These are phyloP conservation scores for Apoda limacodes DNA, from an alignment of 2,888 invertebrate genomes.

Conservation along the genomic window DNA sequence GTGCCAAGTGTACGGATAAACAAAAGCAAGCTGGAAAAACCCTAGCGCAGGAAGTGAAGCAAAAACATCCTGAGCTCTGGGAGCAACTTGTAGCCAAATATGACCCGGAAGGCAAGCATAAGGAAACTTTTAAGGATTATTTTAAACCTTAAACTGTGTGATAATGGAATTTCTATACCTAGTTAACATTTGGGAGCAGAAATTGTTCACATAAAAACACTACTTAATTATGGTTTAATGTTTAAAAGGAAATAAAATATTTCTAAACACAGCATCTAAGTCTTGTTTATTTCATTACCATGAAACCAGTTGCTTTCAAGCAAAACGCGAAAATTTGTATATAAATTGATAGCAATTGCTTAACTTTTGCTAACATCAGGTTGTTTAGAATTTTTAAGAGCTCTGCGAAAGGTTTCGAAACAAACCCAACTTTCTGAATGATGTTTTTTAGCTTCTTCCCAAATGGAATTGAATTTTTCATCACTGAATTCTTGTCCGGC, in stretches of 20 bases:
- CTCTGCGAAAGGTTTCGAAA: conserved; percentile 59
- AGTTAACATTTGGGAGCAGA: too few species aligned
- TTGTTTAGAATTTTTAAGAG: conserved; percentile 25
- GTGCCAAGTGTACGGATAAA: conserved; percentile 76
- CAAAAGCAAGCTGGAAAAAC: conserved; percentile 73
- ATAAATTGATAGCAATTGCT: not conserved
- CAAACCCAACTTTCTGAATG: conserved; percentile 66
- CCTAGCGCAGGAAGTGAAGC: conserved; percentile 69
- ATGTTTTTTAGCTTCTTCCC: conserved; percentile 57
- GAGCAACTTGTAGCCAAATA: conserved; percentile 60
- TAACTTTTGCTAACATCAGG: not conserved
- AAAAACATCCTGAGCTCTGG: conserved; percentile 67
- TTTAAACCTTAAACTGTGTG: conserved; percentile 27
- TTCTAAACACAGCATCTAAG: too few species aligned
- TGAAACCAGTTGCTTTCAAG: too few species aligned
- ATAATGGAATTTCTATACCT: too few species aligned
- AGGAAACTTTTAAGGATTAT: conserved; percentile 43
- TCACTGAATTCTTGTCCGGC: conserved; percentile 59
- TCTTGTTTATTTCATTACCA: conserved; percentile 2
- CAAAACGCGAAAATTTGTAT: too few species aligned
- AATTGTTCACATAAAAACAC: too few species aligned
- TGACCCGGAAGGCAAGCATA: conserved; percentile 72
- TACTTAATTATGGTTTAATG: too few species aligned
- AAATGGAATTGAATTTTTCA: conserved; percentile 54
- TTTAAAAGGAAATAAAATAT: too few species aligned